Conservation (phyloP, 2,113 vertebrate species). For the Petrocephalus microphthalmus region DNA sequence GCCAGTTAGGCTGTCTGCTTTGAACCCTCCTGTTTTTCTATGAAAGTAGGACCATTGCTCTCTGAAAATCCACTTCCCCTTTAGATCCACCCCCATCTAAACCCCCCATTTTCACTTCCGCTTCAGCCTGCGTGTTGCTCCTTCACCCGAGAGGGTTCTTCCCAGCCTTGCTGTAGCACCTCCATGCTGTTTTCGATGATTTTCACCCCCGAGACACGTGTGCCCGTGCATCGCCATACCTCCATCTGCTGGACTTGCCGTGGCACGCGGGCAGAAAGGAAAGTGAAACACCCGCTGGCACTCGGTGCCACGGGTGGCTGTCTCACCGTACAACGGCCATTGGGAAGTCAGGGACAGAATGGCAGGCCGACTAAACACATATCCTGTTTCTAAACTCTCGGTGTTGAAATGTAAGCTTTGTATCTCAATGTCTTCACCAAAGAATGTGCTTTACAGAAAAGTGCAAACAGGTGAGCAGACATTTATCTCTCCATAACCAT, state of each 20-base stretch:
- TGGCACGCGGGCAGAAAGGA: background rate
- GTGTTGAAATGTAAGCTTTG: background rate
- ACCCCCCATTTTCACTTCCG: background rate
- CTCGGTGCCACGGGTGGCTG: background rate
- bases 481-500: background rate
- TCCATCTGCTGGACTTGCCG: too few species aligned
- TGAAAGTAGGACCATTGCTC: background rate
- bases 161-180: too few species aligned
- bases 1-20: background rate
- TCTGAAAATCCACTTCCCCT: background rate
- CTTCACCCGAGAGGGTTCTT: too few species aligned
- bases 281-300: background rate
- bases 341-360: background rate
- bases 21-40: background rate
- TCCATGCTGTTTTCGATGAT: too few species aligned
- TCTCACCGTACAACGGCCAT: background rate
- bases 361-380: background rate
- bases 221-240: too few species aligned
- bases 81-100: background rate
- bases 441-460: background rate
- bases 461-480: background rate
- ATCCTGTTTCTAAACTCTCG: background rate
- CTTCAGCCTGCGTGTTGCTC: background rate
- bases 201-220: too few species aligned
- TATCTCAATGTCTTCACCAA: background rate